phyloP scores from a whole-genome alignment of 2,113 vertebrate species.

The Hiodon alosoides region DNA sequence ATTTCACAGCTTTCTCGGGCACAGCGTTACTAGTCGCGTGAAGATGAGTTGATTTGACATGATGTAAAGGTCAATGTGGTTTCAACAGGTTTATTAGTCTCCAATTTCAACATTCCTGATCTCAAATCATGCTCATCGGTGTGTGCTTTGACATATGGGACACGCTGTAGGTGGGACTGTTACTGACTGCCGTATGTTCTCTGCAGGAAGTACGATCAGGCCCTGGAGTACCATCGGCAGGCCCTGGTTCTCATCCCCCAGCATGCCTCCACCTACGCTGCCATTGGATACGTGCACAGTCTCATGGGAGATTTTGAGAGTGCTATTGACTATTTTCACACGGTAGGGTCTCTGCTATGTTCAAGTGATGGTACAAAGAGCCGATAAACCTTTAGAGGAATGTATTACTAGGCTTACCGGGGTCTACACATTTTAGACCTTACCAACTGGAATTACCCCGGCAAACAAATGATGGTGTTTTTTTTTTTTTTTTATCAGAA shows the following conservation, averaged over 20 bases:
- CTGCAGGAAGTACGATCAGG: constrained; percentile 85
- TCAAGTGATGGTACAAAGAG: not conserved
- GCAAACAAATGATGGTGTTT: not conserved
- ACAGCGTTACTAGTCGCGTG: too few species aligned
- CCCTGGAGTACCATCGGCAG: constrained; percentile 94
- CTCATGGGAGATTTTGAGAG: constrained; percentile 97
- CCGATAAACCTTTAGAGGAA: too few species aligned
- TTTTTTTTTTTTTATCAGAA: not conserved
- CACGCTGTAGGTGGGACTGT: not conserved
- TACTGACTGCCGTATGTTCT: constrained; percentile 9
- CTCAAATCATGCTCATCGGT: not conserved
- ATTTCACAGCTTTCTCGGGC: too few species aligned
- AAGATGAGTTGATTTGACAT: too few species aligned
- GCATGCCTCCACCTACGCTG: constrained; percentile 91
- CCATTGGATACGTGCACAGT: constrained; percentile 94
- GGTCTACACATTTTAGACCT: not conserved
- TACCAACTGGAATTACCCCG: not conserved
- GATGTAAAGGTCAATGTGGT: too few species aligned
- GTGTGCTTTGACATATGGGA: not conserved
- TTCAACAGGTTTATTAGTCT: too few species aligned
- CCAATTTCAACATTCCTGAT: too few species aligned
- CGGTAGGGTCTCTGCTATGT: constrained; percentile 57
- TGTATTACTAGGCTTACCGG: too few species aligned
- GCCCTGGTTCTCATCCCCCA: constrained; percentile 92
- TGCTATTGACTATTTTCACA: constrained; percentile 97